A percentile compares a stretch with the other conserved stretches of the same genome.
phyloP scores from a whole-genome alignment of 1,140 invertebrate genomes.

The Procambarus clarkii region DNA sequence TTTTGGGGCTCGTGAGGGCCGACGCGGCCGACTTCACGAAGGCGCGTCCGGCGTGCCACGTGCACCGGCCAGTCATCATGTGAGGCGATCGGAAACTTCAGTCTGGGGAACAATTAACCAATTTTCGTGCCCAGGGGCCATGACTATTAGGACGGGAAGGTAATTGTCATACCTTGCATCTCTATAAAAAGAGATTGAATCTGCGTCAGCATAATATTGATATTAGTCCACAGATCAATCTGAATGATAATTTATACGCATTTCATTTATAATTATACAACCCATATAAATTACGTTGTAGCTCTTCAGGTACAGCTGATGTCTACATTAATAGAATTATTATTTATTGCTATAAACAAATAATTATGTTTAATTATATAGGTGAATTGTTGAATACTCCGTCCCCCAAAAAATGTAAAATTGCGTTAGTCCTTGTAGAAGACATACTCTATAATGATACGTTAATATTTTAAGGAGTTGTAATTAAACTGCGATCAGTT shows the following conservation, averaged over 20 bases:
- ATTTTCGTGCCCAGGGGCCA: slow-evolving; percentile 54
- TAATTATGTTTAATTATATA: too few species aligned
- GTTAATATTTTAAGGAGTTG: too few species aligned
- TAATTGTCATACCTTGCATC: slow-evolving; percentile 15
- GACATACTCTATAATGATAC: too few species aligned
- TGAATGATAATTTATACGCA: not conserved
- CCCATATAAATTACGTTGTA: too few species aligned
- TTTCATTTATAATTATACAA: not conserved
- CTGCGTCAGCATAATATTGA: not conserved
- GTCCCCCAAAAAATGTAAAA: too few species aligned
- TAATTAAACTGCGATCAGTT: too few species aligned
- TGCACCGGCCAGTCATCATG: slow-evolving; percentile 22
- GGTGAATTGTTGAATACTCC: too few species aligned
- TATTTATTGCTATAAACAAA: too few species aligned
- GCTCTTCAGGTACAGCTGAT: too few species aligned
- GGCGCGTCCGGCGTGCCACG: slow-evolving; percentile 28
- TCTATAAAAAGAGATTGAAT: not conserved
- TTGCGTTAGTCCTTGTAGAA: too few species aligned
- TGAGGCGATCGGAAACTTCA: slow-evolving; percentile 35
- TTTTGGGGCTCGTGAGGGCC: slow-evolving; percentile 28
- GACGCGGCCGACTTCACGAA: slow-evolving; percentile 13
- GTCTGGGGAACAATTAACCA: slow-evolving; percentile 40
- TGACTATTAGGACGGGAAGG: slow-evolving; percentile 20
- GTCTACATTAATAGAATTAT: too few species aligned
- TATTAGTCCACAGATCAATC: not conserved